phyloP scores from a whole-genome alignment of 2,113 vertebrate species.

The Panurus biarmicus region DNA sequence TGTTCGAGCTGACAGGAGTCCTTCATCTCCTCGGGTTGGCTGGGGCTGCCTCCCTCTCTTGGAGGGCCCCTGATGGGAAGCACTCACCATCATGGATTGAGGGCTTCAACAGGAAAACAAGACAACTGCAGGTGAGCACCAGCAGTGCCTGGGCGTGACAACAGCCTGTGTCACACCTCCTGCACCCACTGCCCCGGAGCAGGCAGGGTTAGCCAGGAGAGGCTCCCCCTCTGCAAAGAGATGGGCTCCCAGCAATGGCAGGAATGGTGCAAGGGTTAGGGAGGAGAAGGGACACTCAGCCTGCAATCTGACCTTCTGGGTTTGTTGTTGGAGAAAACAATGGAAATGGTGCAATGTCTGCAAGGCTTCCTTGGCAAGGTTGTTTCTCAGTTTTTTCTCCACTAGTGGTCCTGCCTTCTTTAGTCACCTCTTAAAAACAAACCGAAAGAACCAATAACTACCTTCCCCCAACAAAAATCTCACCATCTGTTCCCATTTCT shows the following conservation, averaged over 20 bases:
- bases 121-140: neutral
- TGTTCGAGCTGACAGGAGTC: neutral
- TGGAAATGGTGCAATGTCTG: neutral
- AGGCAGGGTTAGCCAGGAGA: neutral
- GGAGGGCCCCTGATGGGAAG: neutral
- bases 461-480: neutral
- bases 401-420: neutral
- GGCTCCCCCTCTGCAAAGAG: neutral
- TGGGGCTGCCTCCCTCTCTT: neutral
- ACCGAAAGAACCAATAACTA: neutral
- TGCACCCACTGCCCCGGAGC: neutral
- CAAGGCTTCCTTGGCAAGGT: neutral
- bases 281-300: neutral
- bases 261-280: neutral
- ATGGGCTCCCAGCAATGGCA: neutral
- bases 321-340: neutral
- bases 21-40: neutral
- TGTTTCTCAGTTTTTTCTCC: neutral
- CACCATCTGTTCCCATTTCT: slow-evolving; percentile 2
- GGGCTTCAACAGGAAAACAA: neutral
- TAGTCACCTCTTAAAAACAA: neutral
- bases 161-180: rapidly evolving
- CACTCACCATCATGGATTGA: neutral
- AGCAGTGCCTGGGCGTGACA: neutral
- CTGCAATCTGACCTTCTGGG: neutral